A percentile compares a stretch with the other conserved stretches of the same genome.
These are phyloP conservation scores for Bombus waltoni DNA, from an alignment of 1,140 invertebrate genomes.

Conservation along the genomic window DNA sequence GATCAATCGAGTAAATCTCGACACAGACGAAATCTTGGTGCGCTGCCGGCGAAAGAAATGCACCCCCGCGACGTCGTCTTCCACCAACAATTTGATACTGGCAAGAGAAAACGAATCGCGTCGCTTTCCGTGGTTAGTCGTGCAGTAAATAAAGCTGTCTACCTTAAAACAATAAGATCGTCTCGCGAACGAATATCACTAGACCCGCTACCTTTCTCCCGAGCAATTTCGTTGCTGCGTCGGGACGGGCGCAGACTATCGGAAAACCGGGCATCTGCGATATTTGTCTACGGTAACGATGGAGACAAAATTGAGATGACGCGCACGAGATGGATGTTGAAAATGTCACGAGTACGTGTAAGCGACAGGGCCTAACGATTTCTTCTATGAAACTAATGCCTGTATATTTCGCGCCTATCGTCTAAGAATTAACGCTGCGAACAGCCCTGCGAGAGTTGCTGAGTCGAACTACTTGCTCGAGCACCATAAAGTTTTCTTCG, in stretches of 20 bases:
- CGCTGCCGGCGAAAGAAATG: constrained; percentile 52
- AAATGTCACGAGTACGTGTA: constrained; percentile 58
- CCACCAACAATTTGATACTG: constrained; percentile 64
- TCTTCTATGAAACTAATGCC: neutral
- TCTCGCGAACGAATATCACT: constrained; percentile 64
- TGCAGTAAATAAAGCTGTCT: constrained; percentile 76
- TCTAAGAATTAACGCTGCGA: neutral
- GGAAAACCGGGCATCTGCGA: constrained; percentile 62
- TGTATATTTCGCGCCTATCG: no score
- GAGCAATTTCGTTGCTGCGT: constrained; percentile 70
- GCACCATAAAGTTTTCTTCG: neutral
- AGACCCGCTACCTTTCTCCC: constrained; percentile 56
- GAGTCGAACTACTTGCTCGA: neutral
- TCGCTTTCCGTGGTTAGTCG: constrained; percentile 69
- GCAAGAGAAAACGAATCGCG: constrained; percentile 7
- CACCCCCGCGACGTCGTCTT: constrained; percentile 44
- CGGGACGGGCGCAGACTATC: constrained; percentile 27
- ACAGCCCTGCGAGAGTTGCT: neutral
- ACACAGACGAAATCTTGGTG: constrained; percentile 43
- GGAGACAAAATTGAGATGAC: constrained; percentile 75
- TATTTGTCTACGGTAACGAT: constrained; percentile 72
- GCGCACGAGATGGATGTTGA: constrained; percentile 62
- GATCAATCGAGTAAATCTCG: constrained; percentile 58
- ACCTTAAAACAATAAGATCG: constrained; percentile 75
- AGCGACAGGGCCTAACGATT: neutral